phyloP scores from a whole-genome alignment of 2,797 vertebrate genomes.

The Neomorphus geoffroyi region DNA sequence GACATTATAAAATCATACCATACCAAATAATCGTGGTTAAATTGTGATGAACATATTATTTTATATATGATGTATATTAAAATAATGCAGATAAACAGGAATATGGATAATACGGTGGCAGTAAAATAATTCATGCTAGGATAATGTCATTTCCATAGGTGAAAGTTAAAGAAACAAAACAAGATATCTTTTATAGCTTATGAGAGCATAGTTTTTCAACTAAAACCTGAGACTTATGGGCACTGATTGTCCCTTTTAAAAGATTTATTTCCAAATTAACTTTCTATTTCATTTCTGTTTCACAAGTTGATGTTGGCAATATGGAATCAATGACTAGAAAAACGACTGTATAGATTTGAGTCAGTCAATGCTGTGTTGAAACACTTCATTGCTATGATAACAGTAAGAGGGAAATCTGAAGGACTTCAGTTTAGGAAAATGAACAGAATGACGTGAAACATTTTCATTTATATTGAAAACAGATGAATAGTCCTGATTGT shows the following conservation, averaged over 20 bases:
- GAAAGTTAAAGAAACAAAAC: not conserved
- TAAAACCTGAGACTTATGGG: not conserved
- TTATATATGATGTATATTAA: not conserved
- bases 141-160: not conserved
- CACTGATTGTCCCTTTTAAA: not conserved
- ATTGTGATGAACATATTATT: not conserved
- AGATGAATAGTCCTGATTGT: not conserved
- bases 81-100: not conserved
- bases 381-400: not conserved
- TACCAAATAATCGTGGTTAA: not conserved
- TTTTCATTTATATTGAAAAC: not conserved
- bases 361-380: not conserved
- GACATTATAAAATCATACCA: not conserved
- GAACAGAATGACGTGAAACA: not conserved
- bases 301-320: not conserved
- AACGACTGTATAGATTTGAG: not conserved
- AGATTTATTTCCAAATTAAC: not conserved
- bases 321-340: not conserved
- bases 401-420: not conserved
- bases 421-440: not conserved
- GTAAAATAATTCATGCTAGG: not conserved
- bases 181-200: not conserved
- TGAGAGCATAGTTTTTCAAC: not conserved
- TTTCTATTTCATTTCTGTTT: not conserved
- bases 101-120: not conserved